Evolutionary conservation across 64 coral and sea anemone species (phyloP).

Genomic region (Catalaphyllia jardinei): DNA sequence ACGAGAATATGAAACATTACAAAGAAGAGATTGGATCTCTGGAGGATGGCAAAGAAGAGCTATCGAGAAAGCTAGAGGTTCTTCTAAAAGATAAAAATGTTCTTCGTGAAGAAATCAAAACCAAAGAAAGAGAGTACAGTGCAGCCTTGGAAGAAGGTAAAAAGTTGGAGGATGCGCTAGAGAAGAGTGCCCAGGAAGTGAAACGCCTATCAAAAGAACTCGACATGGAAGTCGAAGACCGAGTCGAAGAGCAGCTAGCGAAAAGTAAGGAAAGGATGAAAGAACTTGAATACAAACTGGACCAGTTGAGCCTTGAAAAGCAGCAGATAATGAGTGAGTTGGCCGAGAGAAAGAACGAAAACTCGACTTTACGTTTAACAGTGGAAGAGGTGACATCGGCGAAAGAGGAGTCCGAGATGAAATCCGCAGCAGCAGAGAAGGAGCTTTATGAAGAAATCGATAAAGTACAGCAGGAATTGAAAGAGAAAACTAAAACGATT

Average conservation of each 20-base stretch:
- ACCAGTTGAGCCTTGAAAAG: slow-evolving; percentile 18
- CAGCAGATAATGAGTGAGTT: slow-evolving; percentile 10
- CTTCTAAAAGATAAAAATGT: slow-evolving; percentile 20
- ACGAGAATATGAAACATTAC: slow-evolving; percentile 36
- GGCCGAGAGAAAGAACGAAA: slow-evolving; percentile 17
- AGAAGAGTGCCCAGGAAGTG: slow-evolving; percentile 6
- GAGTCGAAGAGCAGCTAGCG: background rate
- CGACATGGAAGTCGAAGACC: background rate
- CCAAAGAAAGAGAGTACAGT: background rate
- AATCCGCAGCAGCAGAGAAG: background rate
- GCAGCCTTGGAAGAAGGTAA: slow-evolving; percentile 17
- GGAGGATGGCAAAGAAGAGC: background rate
- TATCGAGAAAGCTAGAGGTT: slow-evolving; percentile 32
- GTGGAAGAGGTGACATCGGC: slow-evolving; percentile 1
- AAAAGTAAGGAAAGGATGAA: slow-evolving; percentile 17
- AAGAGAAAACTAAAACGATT: background rate
- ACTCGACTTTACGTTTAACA: slow-evolving; percentile 2
- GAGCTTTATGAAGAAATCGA: slow-evolving; percentile 55
- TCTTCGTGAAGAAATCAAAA: slow-evolving; percentile 17
- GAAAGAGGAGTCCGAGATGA: slow-evolving; percentile 9
- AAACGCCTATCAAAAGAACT: background rate
- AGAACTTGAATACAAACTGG: slow-evolving; percentile 20
- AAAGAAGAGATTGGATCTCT: slow-evolving; percentile 45
- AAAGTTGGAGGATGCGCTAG: slow-evolving; percentile 28
- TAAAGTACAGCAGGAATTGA: slow-evolving; percentile 28